These are phyloP conservation scores for Cygnus atratus DNA, from an alignment of 2,113 vertebrate species.

Conservation along the genomic window DNA sequence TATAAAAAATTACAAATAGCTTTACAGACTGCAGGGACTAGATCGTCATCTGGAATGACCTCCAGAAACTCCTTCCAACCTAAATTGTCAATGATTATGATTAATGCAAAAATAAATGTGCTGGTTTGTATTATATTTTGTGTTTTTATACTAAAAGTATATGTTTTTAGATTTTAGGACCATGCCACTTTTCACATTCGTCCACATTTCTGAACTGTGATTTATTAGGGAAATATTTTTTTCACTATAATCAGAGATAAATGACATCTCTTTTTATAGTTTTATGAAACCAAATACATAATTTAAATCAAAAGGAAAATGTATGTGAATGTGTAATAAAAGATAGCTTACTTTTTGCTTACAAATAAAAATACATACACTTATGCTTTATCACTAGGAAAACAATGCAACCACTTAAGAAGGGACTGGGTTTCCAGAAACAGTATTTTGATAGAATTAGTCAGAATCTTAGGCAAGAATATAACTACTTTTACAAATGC, in stretches of 20 bases:
- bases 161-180: background rate
- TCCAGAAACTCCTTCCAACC: background rate
- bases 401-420: background rate
- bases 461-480: background rate
- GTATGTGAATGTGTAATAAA: background rate
- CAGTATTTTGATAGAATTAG: background rate
- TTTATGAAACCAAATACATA: background rate
- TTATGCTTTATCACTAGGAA: background rate
- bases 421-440: background rate
- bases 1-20: background rate
- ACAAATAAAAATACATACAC: background rate
- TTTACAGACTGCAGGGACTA: background rate
- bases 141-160: background rate
- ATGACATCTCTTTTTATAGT: rapidly evolving
- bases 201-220: background rate
- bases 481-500: background rate
- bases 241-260: background rate
- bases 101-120: background rate
- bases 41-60: background rate
- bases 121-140: background rate
- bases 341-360: background rate
- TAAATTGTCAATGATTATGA: background rate
- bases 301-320: background rate
- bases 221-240: background rate
- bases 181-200: background rate